phyloP scores from a whole-genome alignment of 2,113 vertebrate genomes.

The Panurus biarmicus region DNA sequence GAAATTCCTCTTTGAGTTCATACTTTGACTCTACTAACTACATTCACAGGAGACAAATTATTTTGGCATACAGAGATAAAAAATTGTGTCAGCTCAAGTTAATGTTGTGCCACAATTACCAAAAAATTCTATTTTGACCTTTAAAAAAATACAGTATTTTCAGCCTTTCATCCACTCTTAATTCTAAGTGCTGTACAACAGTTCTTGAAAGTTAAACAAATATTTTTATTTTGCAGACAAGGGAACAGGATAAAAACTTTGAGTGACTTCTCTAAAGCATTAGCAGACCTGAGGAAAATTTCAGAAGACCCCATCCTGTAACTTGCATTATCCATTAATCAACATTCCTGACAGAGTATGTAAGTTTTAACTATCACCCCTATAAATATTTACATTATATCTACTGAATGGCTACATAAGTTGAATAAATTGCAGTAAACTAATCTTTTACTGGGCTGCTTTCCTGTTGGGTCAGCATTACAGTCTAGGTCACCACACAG shows the following conservation, averaged over 20 bases:
- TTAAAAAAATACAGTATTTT: neutral
- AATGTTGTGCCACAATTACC: neutral
- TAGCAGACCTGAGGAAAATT: neutral
- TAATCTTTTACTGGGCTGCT: neutral
- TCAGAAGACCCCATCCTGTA: neutral
- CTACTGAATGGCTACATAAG: neutral
- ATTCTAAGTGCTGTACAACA: neutral
- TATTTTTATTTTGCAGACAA: neutral
- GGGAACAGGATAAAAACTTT: neutral
- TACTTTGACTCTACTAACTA: neutral
- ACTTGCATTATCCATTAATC: neutral
- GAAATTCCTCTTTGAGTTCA: neutral
- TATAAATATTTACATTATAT: neutral
- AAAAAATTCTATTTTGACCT: neutral
- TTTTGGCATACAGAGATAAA: neutral
- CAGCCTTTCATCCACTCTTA: neutral
- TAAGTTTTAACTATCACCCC: neutral
- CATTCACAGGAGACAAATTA: neutral
- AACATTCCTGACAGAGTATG: neutral
- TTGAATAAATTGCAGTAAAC: neutral
- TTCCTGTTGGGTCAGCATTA: slow-evolving; percentile 24
- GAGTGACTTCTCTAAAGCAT: neutral
- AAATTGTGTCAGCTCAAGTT: neutral
- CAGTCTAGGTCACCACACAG: neutral
- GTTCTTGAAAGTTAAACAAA: neutral